Conservation (phyloP, 1,140 invertebrate genomes). For the Papilio aristodemus region DNA sequence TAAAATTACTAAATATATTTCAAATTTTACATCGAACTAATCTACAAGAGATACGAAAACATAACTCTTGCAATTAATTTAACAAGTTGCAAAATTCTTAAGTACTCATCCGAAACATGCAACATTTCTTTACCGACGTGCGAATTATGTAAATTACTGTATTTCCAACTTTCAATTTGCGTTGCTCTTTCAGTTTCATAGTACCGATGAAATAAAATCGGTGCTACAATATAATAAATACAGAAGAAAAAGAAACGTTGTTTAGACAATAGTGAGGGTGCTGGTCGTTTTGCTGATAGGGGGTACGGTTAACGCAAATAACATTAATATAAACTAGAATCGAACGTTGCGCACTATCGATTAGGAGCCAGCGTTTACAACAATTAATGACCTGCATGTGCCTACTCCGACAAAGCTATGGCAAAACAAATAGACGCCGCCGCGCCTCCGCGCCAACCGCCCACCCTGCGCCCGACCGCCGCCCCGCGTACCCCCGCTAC, state of each 20-base stretch:
- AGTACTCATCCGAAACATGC: no score
- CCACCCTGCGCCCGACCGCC: slow-evolving; percentile 64
- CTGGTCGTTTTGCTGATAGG: slow-evolving; percentile 44
- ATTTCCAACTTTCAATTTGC: no score
- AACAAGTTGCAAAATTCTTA: no score
- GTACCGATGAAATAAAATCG: background rate
- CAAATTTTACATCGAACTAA: background rate
- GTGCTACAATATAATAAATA: background rate
- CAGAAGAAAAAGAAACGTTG: background rate
- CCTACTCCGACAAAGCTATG: slow-evolving; percentile 77
- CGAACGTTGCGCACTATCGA: slow-evolving; percentile 76
- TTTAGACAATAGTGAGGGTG: background rate
- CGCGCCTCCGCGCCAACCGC: slow-evolving; percentile 62
- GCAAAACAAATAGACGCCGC: slow-evolving; percentile 77
- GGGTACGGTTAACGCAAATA: slow-evolving; percentile 70
- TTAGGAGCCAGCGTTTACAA: slow-evolving; percentile 77
- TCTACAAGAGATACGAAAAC: background rate
- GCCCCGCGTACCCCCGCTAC: slow-evolving; percentile 42
- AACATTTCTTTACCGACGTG: no score
- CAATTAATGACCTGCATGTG: slow-evolving; percentile 80
- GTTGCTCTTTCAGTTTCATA: background rate
- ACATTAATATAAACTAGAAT: slow-evolving; percentile 80
- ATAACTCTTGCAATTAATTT: no score
- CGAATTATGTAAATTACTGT: no score
- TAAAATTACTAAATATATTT: background rate